Evolutionary conservation across 2,797 vertebrate genomes (phyloP).

Genomic region (Lacerta viridis): DNA sequence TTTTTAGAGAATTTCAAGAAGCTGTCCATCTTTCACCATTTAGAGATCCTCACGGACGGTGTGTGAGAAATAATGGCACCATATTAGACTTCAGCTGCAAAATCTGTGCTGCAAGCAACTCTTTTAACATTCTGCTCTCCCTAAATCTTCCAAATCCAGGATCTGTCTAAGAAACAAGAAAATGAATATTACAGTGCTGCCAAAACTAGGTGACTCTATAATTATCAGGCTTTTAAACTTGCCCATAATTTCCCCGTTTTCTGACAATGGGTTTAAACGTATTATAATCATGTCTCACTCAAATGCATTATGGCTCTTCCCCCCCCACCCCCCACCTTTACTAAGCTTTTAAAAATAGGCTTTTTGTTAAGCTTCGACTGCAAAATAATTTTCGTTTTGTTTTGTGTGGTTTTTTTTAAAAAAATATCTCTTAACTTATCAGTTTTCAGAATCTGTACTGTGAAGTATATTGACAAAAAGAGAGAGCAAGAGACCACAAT

Average conservation of each 20-base stretch:
- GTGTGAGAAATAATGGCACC: slow-evolving; percentile 56
- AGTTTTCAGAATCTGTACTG: slow-evolving; percentile 55
- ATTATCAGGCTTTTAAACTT: slow-evolving; percentile 70
- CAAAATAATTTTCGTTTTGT: slow-evolving; percentile 56
- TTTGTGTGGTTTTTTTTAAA: not conserved
- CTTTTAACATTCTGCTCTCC: slow-evolving; percentile 44
- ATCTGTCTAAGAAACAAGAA: slow-evolving; percentile 50
- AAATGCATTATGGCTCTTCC: slow-evolving; percentile 33
- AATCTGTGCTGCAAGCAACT: slow-evolving; percentile 30
- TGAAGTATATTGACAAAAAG: slow-evolving; percentile 40
- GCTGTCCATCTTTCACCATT: slow-evolving; percentile 43
- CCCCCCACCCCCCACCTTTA: not conserved
- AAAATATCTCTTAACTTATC: slow-evolving; percentile 60
- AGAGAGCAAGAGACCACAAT: not conserved
- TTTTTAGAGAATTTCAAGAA: slow-evolving; percentile 35
- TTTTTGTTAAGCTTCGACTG: slow-evolving; percentile 66
- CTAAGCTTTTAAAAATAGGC: slow-evolving; percentile 52
- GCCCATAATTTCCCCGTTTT: slow-evolving; percentile 60
- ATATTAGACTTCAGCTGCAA: slow-evolving; percentile 6
- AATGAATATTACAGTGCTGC: slow-evolving; percentile 49
- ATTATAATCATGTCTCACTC: slow-evolving; percentile 61
- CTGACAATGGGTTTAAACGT: slow-evolving; percentile 62
- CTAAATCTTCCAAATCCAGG: slow-evolving; percentile 44
- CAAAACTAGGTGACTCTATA: slow-evolving; percentile 64
- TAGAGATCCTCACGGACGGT: slow-evolving; percentile 19